Evolutionary conservation across 1,140 invertebrate species (phyloP), one percentile per base, ranked within the genome.

Genomic region (Aphidius ervi): DNA sequence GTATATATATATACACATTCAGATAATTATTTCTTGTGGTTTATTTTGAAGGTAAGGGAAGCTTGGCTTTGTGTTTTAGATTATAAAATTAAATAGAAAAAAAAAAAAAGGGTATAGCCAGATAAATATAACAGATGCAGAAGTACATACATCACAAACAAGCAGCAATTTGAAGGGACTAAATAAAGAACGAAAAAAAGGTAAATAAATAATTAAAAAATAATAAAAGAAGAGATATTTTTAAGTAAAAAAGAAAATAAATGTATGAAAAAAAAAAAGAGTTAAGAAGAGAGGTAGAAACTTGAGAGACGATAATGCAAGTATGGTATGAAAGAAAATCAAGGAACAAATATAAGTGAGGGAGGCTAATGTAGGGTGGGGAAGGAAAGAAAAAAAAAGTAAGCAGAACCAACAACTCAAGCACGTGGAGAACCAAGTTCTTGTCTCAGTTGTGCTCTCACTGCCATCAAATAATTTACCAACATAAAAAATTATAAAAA

Each of bases 391-490:
- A 31, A 31, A 23, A 58, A 31, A 1, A 31, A 31, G 4, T 31
- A 31, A 64, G 61, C 55, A 61, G 45, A 47, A 67, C 65, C 61
- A 63, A 68, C 68, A 65, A 67, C 64, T 70, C 63, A 70, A 75
- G 70, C 75, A 74, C 72, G 75, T 76, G 74, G 74, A 66, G 65
- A 69, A 61, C 56, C 63, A 63, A 67, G 63, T 64, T 68, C 54
- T 67, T 69, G 63, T 66, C 69, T 71, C 70, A 77, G 74, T 75
- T 75, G 72, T 74, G 71, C 64, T 69, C 70, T 67, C 65, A 68
- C 70, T 68, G 72, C 67, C 70, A 70, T 74, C 66, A 63, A 63
- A 75, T 67, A 67, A 73, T 73, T 70, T 74, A 37, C 37, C 31
- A 5, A 41, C 9, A 6, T 45, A 41, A 23, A 23, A 50, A 31